Evolutionary conservation across 1,140 invertebrate species (phyloP).

Genomic region (Drosophila obscura): DNA sequence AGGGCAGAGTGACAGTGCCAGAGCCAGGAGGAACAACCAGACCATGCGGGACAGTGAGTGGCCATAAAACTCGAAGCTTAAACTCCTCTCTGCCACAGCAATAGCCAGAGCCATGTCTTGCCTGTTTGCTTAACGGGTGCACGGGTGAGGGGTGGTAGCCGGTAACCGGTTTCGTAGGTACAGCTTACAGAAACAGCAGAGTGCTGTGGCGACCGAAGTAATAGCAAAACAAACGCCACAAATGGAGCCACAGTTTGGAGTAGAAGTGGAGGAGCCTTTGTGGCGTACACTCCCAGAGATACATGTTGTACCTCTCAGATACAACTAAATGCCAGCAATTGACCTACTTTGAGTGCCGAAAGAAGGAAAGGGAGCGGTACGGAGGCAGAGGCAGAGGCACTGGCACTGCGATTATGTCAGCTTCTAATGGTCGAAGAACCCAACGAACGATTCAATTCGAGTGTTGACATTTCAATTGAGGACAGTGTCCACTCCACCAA

Average conservation of each 20-base stretch:
- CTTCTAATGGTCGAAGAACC: constrained; percentile 34
- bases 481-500: constrained; percentile 44
- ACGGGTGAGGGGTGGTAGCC: not conserved
- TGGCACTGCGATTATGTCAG: constrained; percentile 65
- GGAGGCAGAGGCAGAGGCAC: not conserved
- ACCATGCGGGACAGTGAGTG: constrained; percentile 38
- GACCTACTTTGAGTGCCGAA: constrained; percentile 61
- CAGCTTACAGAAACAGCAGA: constrained; percentile 32
- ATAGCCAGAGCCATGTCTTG: not conserved
- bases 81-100: constrained; percentile 32
- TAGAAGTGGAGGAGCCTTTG: constrained; percentile 38
- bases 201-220: constrained; percentile 18
- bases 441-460: constrained; percentile 14
- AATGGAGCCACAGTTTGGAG: constrained; percentile 39
- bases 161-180: constrained; percentile 53
- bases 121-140: constrained; percentile 33
- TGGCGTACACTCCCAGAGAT: constrained; percentile 35
- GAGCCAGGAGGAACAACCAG: too few species aligned
- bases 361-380: too few species aligned
- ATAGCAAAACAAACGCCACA: constrained; percentile 50
- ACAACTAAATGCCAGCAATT: constrained; percentile 74
- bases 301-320: constrained; percentile 44
- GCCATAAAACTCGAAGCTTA: constrained; percentile 44
- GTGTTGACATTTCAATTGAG: constrained; percentile 77
- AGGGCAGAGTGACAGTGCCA: constrained; percentile 57